Evolutionary conservation across 2,888 invertebrate species (phyloP).

Genomic region (Drosophila gaucha): DNA sequence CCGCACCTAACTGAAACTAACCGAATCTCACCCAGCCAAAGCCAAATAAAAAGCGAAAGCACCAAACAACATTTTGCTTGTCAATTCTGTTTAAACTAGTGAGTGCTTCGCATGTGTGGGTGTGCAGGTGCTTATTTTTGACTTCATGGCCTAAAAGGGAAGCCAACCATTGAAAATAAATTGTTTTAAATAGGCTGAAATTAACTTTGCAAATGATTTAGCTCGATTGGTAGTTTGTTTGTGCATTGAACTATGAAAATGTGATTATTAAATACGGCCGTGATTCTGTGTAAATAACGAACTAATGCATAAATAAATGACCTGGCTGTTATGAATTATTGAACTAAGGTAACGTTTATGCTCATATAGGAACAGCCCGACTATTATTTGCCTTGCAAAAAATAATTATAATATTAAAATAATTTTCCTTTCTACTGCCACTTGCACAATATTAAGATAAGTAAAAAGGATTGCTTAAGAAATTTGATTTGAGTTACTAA

Average conservation of each 20-base stretch:
- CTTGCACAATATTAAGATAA: too few species aligned
- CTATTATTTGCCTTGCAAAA: background rate
- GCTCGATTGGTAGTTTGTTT: slow-evolving; percentile 30
- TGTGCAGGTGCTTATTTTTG: background rate
- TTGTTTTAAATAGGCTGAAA: slow-evolving; percentile 37
- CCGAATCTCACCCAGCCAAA: slow-evolving; percentile 7
- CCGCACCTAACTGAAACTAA: slow-evolving; percentile 16
- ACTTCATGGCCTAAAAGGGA: background rate
- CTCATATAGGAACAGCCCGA: background rate
- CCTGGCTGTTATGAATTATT: background rate
- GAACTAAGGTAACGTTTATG: background rate
- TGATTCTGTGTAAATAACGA: slow-evolving; percentile 11
- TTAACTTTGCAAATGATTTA: slow-evolving; percentile 47
- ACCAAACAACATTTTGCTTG: slow-evolving; percentile 29
- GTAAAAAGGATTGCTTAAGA: too few species aligned
- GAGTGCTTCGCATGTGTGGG: background rate
- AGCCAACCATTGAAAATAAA: slow-evolving; percentile 31
- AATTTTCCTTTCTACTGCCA: too few species aligned
- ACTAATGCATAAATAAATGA: slow-evolving; percentile 32
- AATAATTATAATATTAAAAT: too few species aligned
- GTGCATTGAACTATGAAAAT: slow-evolving; percentile 23
- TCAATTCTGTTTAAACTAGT: slow-evolving; percentile 31
- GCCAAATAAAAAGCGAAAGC: slow-evolving; percentile 33
- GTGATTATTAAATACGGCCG: slow-evolving; percentile 13
- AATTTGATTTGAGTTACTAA: too few species aligned